Base-by-base conservation (phyloP, 2,113 vertebrate genomes). In the Zosterops pallidus region DNA sequence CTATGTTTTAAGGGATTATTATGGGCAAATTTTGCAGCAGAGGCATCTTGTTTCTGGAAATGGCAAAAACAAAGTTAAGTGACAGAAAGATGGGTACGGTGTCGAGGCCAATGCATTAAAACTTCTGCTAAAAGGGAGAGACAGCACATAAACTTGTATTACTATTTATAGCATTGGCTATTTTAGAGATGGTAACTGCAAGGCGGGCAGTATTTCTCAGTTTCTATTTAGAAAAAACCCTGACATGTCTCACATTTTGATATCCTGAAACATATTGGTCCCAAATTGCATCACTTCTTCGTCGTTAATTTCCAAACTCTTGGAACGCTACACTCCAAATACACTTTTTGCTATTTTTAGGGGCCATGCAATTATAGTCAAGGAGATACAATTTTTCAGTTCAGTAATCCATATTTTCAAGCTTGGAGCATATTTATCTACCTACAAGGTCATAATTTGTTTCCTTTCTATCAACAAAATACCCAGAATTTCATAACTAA, bases 331-430 rank as follows among this genome's bases (percentile, higher is more conserved):
- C 35, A n/a, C 24, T 87, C 33, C 37, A 90, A 85, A 91, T 44
- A 91, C 17, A n/a, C n/a, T 91, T 81, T 65, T 41, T 83, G 35
- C 78, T 92, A 74, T 91, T 93, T 97, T 91, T 94, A 80, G 75
- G 39, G 39, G 4, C 50, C 77, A 12, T 88, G 78, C 52, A 95
- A 91, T 95, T 95, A 95, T 47, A 91, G 71, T 67, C 50, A 83
- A 80, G 87, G 80, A 95, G 90, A 95, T 77, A 89, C 2, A 87
- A 94, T 95, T 96, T 96, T 94, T 95, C 93, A 93, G 93, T 83
- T 95, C 94, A 90, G 59, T 90, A 96, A 95, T 65, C 87, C 87
- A 80, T 77, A 77, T 56, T 94, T 88, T 52, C 33, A 90, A 90
- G 75, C 71, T 77, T 85, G 47, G 11, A 88, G 18, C 55, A 80